Evolutionary conservation across 2,888 invertebrate genomes (phyloP).

Genomic region (Drosophila siamana): DNA sequence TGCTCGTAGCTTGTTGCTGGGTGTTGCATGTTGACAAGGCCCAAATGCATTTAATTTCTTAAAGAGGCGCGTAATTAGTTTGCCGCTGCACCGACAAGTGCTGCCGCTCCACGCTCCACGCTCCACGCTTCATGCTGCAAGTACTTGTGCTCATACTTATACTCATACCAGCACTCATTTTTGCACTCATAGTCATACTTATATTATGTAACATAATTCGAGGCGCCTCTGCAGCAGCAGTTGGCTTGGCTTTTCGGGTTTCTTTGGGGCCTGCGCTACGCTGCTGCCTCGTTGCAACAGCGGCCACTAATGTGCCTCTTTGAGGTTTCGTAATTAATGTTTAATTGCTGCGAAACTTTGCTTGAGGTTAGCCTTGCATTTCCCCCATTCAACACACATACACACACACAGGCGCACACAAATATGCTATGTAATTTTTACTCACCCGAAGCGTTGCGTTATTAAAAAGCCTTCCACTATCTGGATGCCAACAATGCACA

Average conservation of each 20-base stretch:
- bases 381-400: neutral
- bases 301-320: conserved; percentile 74
- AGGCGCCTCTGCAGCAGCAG: conserved; percentile 48
- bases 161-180: conserved; percentile 18
- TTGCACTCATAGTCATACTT: conserved; percentile 23
- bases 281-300: conserved; percentile 45
- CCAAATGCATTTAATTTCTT: conserved; percentile 81
- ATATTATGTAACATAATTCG: conserved; percentile 58
- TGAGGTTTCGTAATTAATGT: conserved; percentile 73
- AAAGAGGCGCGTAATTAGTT: conserved; percentile 79
- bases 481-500: conserved; percentile 30
- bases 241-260: conserved; percentile 11
- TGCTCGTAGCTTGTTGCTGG: conserved; percentile 36
- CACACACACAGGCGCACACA: conserved; percentile 4
- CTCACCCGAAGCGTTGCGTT: neutral
- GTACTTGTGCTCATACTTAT: conserved; percentile 23
- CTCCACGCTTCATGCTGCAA: conserved; percentile 1
- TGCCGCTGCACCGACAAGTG: conserved; percentile 54
- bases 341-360: conserved; percentile 69
- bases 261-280: neutral
- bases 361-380: conserved; percentile 50
- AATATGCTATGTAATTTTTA: conserved; percentile 26
- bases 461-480: conserved; percentile 20
- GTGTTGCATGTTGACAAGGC: conserved; percentile 68
- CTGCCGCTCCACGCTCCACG: conserved; percentile 14